These are phyloP conservation scores for Pyrocoelia pectoralis DNA, from an alignment of 2,888 invertebrate species.

Conservation along the genomic window DNA sequence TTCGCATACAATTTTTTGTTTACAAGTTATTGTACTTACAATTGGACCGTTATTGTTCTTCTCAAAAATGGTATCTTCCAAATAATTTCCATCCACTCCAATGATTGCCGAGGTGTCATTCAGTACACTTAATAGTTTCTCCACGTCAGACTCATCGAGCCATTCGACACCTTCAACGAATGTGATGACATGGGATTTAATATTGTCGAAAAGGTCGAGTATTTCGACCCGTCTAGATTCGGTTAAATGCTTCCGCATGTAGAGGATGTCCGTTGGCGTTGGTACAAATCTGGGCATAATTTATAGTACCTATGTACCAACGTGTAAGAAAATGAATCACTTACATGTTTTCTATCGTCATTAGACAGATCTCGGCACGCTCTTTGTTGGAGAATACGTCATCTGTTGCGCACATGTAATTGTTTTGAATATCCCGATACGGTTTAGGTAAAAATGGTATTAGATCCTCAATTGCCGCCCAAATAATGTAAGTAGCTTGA, in stretches of 20 bases:
- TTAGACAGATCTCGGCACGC: not conserved
- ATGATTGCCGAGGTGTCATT: constrained; percentile 37
- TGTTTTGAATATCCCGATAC: constrained; percentile 4
- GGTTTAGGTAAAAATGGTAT: constrained; percentile 14
- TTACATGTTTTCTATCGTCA: not conserved
- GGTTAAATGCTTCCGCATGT: not conserved
- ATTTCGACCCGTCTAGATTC: constrained; percentile 26
- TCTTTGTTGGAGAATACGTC: not conserved
- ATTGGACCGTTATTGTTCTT: not conserved
- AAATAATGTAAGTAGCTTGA: constrained; percentile 33
- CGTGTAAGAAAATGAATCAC: not conserved
- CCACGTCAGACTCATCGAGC: constrained; percentile 41
- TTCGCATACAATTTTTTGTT: not conserved
- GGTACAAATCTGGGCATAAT: constrained; percentile 4
- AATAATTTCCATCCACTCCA: constrained; percentile 43
- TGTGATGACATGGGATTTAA: constrained; percentile 35
- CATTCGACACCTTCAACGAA: constrained; percentile 37
- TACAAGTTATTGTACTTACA: not conserved
- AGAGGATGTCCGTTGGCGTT: constrained; percentile 3
- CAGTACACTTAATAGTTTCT: constrained; percentile 37
- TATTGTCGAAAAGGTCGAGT: constrained; percentile 34
- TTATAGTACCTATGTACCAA: not conserved
- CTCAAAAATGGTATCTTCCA: constrained; percentile 39
- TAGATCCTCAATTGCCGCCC: constrained; percentile 20
- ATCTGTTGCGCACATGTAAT: constrained; percentile 10